A percentile compares a stretch with the other conserved stretches of the same genome.
Evolutionary conservation across 2,797 vertebrate species (phyloP).

Genomic region (Smutsia temminckii): DNA sequence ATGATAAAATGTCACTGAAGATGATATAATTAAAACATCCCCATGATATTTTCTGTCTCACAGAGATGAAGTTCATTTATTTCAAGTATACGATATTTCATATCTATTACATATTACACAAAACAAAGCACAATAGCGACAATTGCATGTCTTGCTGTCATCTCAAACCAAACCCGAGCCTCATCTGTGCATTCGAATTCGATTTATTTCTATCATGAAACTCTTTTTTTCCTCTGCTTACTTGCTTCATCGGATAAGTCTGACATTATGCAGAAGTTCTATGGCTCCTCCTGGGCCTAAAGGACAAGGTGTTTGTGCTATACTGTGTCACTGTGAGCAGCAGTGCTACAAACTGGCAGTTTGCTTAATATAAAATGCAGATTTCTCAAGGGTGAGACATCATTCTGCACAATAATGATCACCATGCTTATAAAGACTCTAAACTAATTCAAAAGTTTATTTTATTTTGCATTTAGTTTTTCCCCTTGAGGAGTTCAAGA

Average conservation of each 20-base stretch:
- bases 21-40: slow-evolving; percentile 19
- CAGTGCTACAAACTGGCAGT: neutral
- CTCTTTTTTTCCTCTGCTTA: neutral
- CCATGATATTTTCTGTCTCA: neutral
- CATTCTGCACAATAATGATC: neutral
- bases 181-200: neutral
- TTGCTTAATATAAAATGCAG: slow-evolving; percentile 28
- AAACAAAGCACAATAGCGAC: neutral
- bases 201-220: neutral
- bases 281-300: neutral
- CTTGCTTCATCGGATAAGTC: neutral
- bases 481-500: neutral
- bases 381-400: slow-evolving; percentile 36
- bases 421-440: neutral
- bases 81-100: neutral
- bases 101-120: neutral
- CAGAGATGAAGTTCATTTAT: slow-evolving; percentile 4
- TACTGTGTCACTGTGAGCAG: neutral
- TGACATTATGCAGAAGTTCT: neutral
- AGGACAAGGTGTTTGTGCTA: neutral
- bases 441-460: slow-evolving; percentile 25
- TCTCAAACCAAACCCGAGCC: neutral
- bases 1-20: slow-evolving; percentile 13
- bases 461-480: slow-evolving; percentile 17
- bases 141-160: neutral